These are phyloP conservation scores for Heteronetta atricapilla DNA, from an alignment of 2,113 vertebrate species.

Conservation along the genomic window DNA sequence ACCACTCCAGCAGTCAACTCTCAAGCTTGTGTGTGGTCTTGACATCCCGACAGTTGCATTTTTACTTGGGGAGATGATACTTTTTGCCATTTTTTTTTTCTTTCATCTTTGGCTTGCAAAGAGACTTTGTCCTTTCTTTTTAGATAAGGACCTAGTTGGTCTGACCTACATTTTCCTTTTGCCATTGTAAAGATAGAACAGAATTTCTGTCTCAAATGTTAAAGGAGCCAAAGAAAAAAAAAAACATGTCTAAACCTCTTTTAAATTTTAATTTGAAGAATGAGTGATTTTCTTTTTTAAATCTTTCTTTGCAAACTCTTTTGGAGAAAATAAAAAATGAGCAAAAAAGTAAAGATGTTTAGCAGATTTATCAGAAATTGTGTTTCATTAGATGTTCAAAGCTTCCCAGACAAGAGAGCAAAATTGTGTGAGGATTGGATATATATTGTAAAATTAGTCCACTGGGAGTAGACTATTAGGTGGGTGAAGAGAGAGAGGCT, in stretches of 20 bases:
- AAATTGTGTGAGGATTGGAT: neutral
- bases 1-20: neutral
- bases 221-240: neutral
- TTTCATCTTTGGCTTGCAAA: neutral
- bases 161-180: constrained; percentile 23
- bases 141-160: neutral
- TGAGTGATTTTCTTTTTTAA: neutral
- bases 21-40: constrained; percentile 12
- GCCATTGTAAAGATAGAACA: neutral
- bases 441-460: too few species aligned
- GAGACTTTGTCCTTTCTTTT: neutral
- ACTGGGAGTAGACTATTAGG: neutral
- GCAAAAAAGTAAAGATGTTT: neutral
- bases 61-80: neutral
- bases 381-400: neutral
- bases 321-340: neutral
- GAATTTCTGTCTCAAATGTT: neutral
- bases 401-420: neutral
- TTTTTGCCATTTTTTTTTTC: neutral
- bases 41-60: neutral
- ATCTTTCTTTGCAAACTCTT: neutral
- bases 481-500: neutral
- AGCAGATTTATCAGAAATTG: neutral
- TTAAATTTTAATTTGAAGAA: neutral
- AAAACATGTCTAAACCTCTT: neutral